phyloP scores from a whole-genome alignment of 2,797 vertebrate genomes.

The Propithecus perrieri region DNA sequence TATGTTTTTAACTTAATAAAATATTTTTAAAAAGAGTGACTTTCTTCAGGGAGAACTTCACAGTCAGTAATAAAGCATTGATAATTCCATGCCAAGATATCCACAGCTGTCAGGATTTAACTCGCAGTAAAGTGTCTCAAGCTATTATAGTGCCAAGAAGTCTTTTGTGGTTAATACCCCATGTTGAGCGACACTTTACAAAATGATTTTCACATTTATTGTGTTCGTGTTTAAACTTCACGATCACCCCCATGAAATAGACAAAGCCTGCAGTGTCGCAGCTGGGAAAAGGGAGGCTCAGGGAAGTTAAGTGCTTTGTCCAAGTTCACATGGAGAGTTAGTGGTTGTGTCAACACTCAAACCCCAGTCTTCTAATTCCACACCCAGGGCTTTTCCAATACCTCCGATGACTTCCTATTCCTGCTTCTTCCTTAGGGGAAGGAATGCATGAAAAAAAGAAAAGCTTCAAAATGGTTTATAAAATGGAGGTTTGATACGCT shows the following conservation, averaged over 20 bases:
- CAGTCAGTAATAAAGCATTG: neutral
- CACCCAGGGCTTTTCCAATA: neutral
- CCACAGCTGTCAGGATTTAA: neutral
- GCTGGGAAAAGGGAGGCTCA: neutral
- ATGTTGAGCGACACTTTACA: neutral
- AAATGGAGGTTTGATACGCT: neutral
- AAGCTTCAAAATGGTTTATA: neutral
- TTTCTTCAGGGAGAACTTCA: neutral
- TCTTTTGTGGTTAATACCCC: neutral
- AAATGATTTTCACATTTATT: neutral
- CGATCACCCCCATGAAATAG: neutral
- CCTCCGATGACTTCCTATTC: neutral
- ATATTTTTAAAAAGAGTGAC: neutral
- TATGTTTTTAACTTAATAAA: neutral
- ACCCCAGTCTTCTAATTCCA: neutral
- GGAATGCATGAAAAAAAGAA: neutral
- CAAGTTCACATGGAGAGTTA: neutral
- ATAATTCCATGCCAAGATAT: neutral
- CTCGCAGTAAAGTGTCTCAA: neutral
- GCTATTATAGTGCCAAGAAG: neutral
- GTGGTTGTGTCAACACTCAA: neutral
- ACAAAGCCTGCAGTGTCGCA: neutral
- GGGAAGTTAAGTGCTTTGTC: neutral
- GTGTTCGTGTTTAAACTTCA: neutral
- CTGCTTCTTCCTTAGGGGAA: neutral